Conservation (phyloP, 1,140 invertebrate species). For the Scylla paramamosain region DNA sequence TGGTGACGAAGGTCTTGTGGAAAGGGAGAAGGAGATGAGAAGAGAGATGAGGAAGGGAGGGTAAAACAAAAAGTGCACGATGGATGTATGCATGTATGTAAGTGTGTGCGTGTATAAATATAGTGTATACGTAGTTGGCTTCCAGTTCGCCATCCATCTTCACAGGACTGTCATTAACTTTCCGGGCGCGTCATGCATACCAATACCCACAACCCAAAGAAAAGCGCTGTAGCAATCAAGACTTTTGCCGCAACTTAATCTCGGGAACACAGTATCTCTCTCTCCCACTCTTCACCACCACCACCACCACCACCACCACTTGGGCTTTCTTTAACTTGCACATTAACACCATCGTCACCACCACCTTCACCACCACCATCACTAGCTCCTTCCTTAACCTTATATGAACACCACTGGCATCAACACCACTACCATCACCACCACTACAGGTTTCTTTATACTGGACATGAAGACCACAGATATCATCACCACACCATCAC, state of each 20-base stretch:
- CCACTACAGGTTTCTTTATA: too few species aligned
- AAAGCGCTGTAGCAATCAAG: background rate
- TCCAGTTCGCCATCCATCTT: background rate
- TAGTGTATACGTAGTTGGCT: background rate
- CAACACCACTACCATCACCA: background rate
- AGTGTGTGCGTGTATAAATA: background rate
- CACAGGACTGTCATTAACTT: background rate
- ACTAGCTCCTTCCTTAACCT: too few species aligned
- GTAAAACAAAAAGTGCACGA: background rate
- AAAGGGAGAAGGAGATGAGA: conserved; percentile 3
- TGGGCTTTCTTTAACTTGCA: too few species aligned
- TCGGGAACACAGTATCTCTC: too few species aligned
- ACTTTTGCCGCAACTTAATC: background rate
- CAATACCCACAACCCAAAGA: background rate
- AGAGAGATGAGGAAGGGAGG: background rate
- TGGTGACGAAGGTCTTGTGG: background rate
- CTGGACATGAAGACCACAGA: background rate
- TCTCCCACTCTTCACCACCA: background rate
- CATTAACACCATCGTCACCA: too few species aligned
- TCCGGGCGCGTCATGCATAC: too few species aligned
- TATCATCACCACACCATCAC: background rate
- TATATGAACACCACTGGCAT: background rate
- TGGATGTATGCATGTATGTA: background rate
- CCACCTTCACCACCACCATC: too few species aligned
- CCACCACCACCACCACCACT: background rate